Base-by-base conservation (phyloP, 2,888 invertebrate genomes). In the Drosophila ochracea region DNA sequence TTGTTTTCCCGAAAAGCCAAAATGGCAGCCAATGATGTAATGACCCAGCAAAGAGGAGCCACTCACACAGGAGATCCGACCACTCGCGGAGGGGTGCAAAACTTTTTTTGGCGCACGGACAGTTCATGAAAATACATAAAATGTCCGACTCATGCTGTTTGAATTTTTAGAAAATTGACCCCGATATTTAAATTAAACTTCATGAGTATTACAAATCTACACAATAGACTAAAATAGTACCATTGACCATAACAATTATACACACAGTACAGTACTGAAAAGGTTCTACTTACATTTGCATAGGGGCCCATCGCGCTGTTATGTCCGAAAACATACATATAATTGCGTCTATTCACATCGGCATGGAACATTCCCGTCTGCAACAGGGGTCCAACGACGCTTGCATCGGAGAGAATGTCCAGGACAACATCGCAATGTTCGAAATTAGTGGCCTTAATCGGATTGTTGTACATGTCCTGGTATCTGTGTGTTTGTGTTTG, bases 261-360 rank as follows among this genome's bases (percentile, higher is more conserved):
- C 39, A 41, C 43, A 54, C 16, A 41, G 53, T 50, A 54, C 16
- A 41, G 53, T 50, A 49, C 30, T 31, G 37, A 55, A 58, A 21
- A 21, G 16, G 60, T 70, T 52, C 57, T 85, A 95, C 96, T 96
- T 94, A 97, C 97, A 87, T 95, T 95, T 54, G 96, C 95, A 92
- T 96, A 96, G 76, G 97, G 96, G 73, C 96, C 96, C 86, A 96
- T 95, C 76, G 96, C 95, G 68, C 97, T 97, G 82, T 96, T 97
- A 92, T 98, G 98, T 7, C 96, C 96, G 90, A 98, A 98, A 33
- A 98, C 97, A 91, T 98, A 98, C 94, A 98, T 97, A 93, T 96
- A 98, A 64, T 97, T 97, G 90, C 96, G 96, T 1, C 95, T 94
- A 93, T 97, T 97, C 33, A 96, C 95, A 80, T 95, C 95, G 6